Conservation (phyloP, 2,113 vertebrate species). For the Raphicerus campestris region DNA sequence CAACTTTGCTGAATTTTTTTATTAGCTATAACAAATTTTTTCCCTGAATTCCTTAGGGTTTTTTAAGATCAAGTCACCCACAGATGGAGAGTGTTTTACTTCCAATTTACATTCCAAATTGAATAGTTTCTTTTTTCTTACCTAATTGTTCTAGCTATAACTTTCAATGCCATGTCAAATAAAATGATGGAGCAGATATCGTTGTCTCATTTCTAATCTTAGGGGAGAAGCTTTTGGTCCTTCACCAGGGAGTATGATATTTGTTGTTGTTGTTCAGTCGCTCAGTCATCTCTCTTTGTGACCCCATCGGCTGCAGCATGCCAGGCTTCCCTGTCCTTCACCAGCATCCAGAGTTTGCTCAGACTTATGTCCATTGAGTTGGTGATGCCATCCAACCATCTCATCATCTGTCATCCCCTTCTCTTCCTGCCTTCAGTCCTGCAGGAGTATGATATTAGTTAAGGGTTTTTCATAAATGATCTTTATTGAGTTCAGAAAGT, state of each 20-base stretch:
- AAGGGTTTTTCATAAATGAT: background rate
- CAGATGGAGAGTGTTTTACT: background rate
- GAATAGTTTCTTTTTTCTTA: background rate
- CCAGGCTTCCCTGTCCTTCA: background rate
- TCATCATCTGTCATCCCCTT: background rate
- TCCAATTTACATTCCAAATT: background rate
- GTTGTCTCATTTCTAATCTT: background rate
- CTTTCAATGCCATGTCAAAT: background rate
- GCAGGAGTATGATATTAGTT: background rate
- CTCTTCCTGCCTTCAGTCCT: background rate
- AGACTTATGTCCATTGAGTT: background rate
- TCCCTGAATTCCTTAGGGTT: background rate
- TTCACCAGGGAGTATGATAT: background rate
- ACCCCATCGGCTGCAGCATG: background rate
- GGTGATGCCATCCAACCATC: background rate
- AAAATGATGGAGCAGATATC: background rate
- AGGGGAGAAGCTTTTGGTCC: background rate
- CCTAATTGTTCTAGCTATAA: background rate
- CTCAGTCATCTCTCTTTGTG: background rate
- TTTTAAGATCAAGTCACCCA: background rate
- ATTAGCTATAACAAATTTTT: background rate
- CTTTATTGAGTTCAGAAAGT: background rate
- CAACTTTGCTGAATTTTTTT: background rate
- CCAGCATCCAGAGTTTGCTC: background rate
- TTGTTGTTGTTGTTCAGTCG: background rate